phyloP scores from a whole-genome alignment of 2,888 invertebrate species.

The Notocelia uddmanniana region DNA sequence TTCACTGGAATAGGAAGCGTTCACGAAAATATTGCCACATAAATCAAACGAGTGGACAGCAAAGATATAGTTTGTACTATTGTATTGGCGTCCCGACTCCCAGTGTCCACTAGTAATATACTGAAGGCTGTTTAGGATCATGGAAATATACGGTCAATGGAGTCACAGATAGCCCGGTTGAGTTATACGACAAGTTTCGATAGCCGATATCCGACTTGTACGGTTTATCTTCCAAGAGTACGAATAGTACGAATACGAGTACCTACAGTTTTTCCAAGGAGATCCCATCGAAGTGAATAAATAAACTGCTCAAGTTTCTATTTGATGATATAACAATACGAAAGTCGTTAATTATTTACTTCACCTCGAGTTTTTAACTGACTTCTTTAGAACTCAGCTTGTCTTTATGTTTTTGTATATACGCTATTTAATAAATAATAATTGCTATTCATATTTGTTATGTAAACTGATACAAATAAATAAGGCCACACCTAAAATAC shows the following conservation, averaged over 20 bases:
- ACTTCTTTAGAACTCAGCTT: not conserved
- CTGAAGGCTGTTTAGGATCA: conserved; percentile 72
- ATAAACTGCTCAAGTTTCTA: conserved; percentile 11
- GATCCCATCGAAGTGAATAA: conserved; percentile 26
- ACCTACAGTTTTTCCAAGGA: conserved; percentile 29
- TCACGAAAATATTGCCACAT: conserved; percentile 68
- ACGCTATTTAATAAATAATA: too few species aligned
- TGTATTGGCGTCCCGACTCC: conserved; percentile 64
- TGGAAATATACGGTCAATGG: conserved; percentile 63
- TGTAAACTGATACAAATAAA: too few species aligned
- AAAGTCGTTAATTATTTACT: conserved; percentile 2
- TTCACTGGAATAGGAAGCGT: conserved; percentile 59
- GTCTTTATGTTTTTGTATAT: too few species aligned
- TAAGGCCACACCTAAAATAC: too few species aligned
- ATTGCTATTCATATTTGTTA: too few species aligned
- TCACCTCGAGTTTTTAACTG: not conserved
- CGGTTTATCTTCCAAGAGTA: conserved; percentile 57
- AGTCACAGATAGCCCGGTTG: conserved; percentile 57
- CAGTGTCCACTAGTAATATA: conserved; percentile 70
- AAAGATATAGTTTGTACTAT: conserved; percentile 64
- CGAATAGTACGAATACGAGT: conserved; percentile 29
- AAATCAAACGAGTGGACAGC: conserved; percentile 66
- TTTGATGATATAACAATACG: not conserved
- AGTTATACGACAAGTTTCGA: conserved; percentile 71
- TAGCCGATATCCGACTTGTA: conserved; percentile 64